Conservation (phyloP, 2,797 vertebrate species). For the Danio jaintianensis region DNA sequence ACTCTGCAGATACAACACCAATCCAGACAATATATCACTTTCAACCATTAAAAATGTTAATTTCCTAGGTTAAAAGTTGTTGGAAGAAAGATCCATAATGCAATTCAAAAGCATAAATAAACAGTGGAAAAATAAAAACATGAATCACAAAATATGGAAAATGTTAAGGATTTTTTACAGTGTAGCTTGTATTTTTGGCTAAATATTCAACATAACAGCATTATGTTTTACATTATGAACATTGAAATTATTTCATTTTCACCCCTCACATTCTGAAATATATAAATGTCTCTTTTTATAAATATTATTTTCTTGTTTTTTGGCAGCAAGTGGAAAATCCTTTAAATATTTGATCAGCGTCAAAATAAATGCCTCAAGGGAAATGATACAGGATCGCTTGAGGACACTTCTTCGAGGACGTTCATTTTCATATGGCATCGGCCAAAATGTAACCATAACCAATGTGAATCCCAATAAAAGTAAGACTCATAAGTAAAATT, state of each 20-base stretch:
- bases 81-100: too few species aligned
- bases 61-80: too few species aligned
- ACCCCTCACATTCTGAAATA: background rate
- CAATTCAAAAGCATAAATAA: too few species aligned
- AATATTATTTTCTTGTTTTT: background rate
- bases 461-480: background rate
- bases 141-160: too few species aligned
- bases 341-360: conserved; percentile 13
- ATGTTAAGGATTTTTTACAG: too few species aligned
- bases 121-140: too few species aligned
- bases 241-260: background rate
- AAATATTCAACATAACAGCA: background rate
- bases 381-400: conserved; percentile 1
- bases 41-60: too few species aligned
- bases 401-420: background rate
- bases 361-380: conserved; percentile 9
- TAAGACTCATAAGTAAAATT: background rate
- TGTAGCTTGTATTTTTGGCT: background rate
- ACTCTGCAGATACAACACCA: too few species aligned
- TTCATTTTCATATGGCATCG: background rate
- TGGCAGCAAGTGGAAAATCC: conserved; percentile 13
- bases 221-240: too few species aligned
- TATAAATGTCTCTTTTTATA: background rate
- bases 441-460: background rate
- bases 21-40: too few species aligned